phyloP scores from a whole-genome alignment of 1,140 invertebrate genomes.

The Drosophila mayri region DNA sequence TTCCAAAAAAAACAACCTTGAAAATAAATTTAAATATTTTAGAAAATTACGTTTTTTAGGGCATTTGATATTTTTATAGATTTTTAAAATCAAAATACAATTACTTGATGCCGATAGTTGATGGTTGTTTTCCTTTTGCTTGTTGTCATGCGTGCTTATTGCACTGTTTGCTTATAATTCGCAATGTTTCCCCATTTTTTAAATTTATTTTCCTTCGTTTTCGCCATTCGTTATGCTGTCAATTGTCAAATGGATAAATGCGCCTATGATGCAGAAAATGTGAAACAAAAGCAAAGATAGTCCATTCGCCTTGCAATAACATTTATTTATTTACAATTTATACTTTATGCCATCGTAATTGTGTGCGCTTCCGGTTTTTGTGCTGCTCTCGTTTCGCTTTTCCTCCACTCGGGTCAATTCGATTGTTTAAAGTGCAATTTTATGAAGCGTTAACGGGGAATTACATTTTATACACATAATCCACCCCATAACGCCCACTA shows the following conservation, averaged over 20 bases:
- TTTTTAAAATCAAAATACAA: background rate
- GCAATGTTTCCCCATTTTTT: conserved; percentile 15
- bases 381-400: background rate
- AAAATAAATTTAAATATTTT: background rate
- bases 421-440: conserved; percentile 73
- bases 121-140: background rate
- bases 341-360: conserved; percentile 38
- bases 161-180: conserved; percentile 26
- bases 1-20: background rate
- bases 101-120: background rate
- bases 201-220: conserved; percentile 12
- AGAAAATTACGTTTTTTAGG: background rate
- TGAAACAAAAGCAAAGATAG: conserved; percentile 20
- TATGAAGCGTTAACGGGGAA: conserved; percentile 68
- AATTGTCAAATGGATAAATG: conserved; percentile 50
- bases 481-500: conserved; percentile 3
- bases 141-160: background rate
- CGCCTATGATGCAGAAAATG: conserved; percentile 40
- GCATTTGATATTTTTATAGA: background rate
- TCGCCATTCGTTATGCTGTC: conserved; percentile 11
- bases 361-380: conserved; percentile 65
- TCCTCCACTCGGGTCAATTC: conserved; percentile 39
- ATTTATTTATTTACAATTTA: conserved; percentile 48
- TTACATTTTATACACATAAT: conserved; percentile 56
- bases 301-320: conserved; percentile 27